Evolutionary conservation across 2,797 vertebrate species (phyloP), one percentile per base, ranked within the genome.

Genomic region (Lacerta bilineata): DNA sequence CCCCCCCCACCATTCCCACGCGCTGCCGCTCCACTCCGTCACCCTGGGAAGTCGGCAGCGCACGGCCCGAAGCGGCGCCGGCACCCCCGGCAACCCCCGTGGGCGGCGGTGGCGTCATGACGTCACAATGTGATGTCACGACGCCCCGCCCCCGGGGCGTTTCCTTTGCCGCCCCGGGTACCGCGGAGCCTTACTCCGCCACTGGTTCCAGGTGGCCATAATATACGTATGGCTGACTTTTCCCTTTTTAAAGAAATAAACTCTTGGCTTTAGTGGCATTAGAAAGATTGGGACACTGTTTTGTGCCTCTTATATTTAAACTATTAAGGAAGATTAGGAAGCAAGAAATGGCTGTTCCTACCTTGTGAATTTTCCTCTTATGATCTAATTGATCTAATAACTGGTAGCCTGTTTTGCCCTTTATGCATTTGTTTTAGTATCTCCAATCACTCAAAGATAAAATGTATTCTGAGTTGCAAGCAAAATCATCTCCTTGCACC

Each of bases 341-440:
- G 39, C 41, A 76, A 76, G 8, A 41, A 76, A 43, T 41, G 8
- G 15, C 20, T n/a, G 15, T 5, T 18, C 46, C 7, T 17, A 17
- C 25, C 13, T 79, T 59, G 15, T 80, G 50, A 80, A 59, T 59
- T 33, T 33, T 80, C 50, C 8, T 84, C 74, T 33, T 72, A 5
- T 84, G 18, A 46, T 74, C 11, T 33, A 55, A 15, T 55, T 15
- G 13, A 55, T 55, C 27, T 68, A 66, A 10, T 66, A 68, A n/a
- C 59, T 3, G 23, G 36, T 43, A 64, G 25, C 5, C 36, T 15
- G 7, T n/a, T 25, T 50, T 78, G 43, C 9, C 27, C 8, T 87
- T 80, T 77, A 27, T 46, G 39, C 36, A 66, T 85, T 85, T 86
- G 55, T 23, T 78, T 78, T 78, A 78, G 33, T 27, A 61, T 6